Percentiles rank a stretch among this genome's conserved stretches.
Evolutionary conservation across 2,888 invertebrate species (phyloP).

Genomic region (Phortica okadai): DNA sequence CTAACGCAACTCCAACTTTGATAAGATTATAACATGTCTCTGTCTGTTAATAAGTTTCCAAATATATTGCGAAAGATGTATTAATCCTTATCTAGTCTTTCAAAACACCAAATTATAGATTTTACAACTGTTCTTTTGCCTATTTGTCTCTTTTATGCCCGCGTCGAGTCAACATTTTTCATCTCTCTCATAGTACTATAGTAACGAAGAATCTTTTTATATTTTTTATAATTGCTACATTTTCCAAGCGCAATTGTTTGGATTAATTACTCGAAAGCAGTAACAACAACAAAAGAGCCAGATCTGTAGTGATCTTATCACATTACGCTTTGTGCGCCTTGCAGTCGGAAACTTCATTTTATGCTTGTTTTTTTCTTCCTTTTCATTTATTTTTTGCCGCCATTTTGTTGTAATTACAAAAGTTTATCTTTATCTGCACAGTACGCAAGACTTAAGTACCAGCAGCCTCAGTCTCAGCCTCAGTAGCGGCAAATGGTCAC

Average conservation of each 20-base stretch:
- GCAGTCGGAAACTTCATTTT: conserved; percentile 4
- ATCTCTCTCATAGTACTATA: no score
- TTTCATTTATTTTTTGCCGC: conserved; percentile 46
- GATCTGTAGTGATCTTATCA: conserved; percentile 28
- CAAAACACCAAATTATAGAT: no score
- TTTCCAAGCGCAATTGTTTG: conserved; percentile 28
- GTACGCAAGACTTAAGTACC: conserved; percentile 15
- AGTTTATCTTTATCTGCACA: conserved; percentile 66
- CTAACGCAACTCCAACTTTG: no score
- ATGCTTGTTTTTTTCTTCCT: neutral
- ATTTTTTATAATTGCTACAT: conserved; percentile 9
- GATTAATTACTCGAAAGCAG: conserved; percentile 28
- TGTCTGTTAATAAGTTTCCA: no score
- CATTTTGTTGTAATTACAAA: conserved; percentile 64
- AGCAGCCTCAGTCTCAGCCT: conserved; percentile 37
- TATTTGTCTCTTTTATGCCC: no score
- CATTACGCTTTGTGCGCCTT: conserved; percentile 10
- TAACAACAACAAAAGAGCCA: neutral
- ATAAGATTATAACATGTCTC: no score
- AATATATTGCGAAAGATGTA: no score
- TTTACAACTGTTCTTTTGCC: no score
- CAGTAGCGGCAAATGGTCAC: conserved; percentile 54
- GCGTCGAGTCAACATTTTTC: no score
- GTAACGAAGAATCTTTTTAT: neutral
- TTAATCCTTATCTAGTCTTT: no score